These are phyloP conservation scores for Scelioninae gen. 1 DNA, from an alignment of 2,888 invertebrate species.

Conservation along the genomic window DNA sequence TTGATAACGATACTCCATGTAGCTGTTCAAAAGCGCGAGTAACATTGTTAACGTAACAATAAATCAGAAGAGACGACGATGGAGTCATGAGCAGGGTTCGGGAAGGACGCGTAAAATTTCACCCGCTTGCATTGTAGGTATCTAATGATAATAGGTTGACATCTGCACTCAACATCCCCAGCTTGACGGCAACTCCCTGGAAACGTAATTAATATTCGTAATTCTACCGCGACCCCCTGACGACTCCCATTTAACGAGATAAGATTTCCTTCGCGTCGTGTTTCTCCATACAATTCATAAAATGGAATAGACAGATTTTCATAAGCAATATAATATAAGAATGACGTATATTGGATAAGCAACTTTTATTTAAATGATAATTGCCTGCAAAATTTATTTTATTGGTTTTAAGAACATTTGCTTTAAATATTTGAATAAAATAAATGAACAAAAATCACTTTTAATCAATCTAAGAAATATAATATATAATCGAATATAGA, in stretches of 20 bases:
- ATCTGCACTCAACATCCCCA: slow-evolving; percentile 83
- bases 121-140: slow-evolving; percentile 76
- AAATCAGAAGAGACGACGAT: slow-evolving; percentile 75
- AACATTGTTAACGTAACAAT: slow-evolving; percentile 84
- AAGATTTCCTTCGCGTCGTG: slow-evolving; percentile 72
- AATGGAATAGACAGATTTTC: slow-evolving; percentile 63
- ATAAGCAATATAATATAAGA: slow-evolving; percentile 53
- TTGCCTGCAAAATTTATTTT: slow-evolving; percentile 12
- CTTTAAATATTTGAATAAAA: not conserved
- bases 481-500: no score
- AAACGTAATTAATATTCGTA: slow-evolving; percentile 84
- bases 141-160: slow-evolving; percentile 84
- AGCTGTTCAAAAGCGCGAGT: slow-evolving; percentile 81
- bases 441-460: not conserved
- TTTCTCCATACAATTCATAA: slow-evolving; percentile 61
- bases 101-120: slow-evolving; percentile 75
- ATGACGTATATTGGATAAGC: slow-evolving; percentile 36
- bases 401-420: slow-evolving; percentile 7
- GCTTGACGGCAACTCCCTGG: slow-evolving; percentile 76
- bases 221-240: slow-evolving; percentile 75
- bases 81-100: slow-evolving; percentile 50
- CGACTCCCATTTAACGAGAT: slow-evolving; percentile 77
- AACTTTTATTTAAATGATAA: slow-evolving; percentile 28
- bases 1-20: slow-evolving; percentile 82
- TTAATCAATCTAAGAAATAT: no score